Evolutionary conservation across 2,797 vertebrate genomes (phyloP), one percentile per base, ranked within the genome.

Genomic region (Gallinago solitaria): DNA sequence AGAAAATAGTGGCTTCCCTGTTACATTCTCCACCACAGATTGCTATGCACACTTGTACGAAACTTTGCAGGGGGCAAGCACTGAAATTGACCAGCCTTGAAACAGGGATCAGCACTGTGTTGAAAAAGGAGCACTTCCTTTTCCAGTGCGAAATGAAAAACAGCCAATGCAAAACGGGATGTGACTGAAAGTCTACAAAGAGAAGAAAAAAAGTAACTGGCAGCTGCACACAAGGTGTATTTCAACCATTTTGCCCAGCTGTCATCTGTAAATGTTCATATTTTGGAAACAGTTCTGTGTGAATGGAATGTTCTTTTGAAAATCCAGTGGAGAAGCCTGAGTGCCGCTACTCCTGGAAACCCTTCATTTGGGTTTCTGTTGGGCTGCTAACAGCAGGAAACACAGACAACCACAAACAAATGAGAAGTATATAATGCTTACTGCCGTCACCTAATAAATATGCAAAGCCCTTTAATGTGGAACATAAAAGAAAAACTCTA

Each of bases 381-480:
- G 83, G 67, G 35, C 69, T 48, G 16, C 70, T 69, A 73, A 47
- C 39, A 83, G 73, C 67, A 89, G 89, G 71, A 87, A 93, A 73
- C 35, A 47, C 45, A 59, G 51, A 37, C 27, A 80, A 50, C 60
- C 82, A 83, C 71, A 87, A 95, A 43, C 80, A 94, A 83, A 92
- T 79, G 43, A 77, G 51, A 65, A 59, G 53, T 60, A 23, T 10
- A 51, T 77, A 83, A 77, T 23, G 32, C 30, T 92, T 2, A 2
- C 53, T 70, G 32, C 48, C 23, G 1, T 63, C 79, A 74, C 27
- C 63, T 91, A 87, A 80, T 95, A 91, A 87, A 79, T 85, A 95
- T 74, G 91, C 82, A 87, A 91, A 96, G 35, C 5, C 60, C 69
- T 95, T 85, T 91, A 92, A 85, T 85, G 68, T 64, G 14, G 41